These are phyloP conservation scores for Agriopis leucophaearia DNA, from an alignment of 2,888 invertebrate genomes.

Conservation along the genomic window DNA sequence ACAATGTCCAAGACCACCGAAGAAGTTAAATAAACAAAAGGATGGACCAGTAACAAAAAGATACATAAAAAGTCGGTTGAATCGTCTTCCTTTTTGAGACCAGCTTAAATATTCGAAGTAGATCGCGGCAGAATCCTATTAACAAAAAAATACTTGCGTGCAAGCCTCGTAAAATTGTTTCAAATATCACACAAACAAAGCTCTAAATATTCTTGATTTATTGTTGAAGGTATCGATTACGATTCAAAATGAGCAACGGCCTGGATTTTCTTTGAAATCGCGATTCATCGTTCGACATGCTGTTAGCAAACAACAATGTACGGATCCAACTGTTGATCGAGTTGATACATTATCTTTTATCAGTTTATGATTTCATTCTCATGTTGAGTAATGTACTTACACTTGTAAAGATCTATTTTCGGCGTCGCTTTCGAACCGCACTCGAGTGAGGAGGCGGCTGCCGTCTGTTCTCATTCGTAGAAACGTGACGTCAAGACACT, in stretches of 20 bases:
- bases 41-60: constrained; percentile 31
- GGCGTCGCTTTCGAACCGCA: constrained; percentile 60
- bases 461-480: constrained; percentile 59
- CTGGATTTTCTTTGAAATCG: constrained; percentile 34
- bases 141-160: constrained; percentile 21
- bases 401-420: constrained; percentile 64
- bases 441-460: constrained; percentile 51
- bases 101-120: constrained; percentile 27
- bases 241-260: constrained; percentile 25
- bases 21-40: constrained; percentile 37
- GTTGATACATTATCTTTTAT: constrained; percentile 51
- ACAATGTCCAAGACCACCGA: constrained; percentile 35
- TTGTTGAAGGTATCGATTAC: constrained; percentile 27
- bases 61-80: constrained; percentile 25
- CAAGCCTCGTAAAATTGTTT: constrained; percentile 28
- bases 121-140: constrained; percentile 29
- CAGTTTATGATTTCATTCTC: constrained; percentile 51
- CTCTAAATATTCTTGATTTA: constrained; percentile 37
- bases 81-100: constrained; percentile 34
- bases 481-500: constrained; percentile 51
- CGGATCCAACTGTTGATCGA: constrained; percentile 45
- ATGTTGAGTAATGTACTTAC: constrained; percentile 57
- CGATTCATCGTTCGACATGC: constrained; percentile 33
- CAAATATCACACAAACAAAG: constrained; percentile 32
- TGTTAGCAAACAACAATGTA: constrained; percentile 28